Evolutionary conservation across 30 jellyfish, hydroid and myxozoan genomes (phyloP).

Genomic region (Sanderia malayensis): DNA sequence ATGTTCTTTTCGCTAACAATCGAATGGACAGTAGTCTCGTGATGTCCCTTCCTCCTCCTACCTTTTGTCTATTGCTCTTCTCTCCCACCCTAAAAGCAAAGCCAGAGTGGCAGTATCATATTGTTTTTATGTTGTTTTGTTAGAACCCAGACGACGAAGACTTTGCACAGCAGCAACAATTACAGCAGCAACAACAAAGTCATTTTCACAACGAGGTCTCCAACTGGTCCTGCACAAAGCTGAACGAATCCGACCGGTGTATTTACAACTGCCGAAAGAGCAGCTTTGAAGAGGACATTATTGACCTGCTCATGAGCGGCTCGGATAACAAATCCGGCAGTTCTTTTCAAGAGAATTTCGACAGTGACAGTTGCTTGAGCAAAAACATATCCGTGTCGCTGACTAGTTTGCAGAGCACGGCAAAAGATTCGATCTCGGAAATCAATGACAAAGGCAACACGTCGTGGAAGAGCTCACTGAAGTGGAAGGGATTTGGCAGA

Average conservation of each 20-base stretch:
- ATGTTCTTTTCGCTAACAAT: too few species aligned
- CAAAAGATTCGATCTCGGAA: conserved; percentile 40
- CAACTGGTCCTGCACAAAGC: conserved; percentile 41
- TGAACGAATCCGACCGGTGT: conserved; percentile 30
- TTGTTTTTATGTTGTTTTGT: too few species aligned
- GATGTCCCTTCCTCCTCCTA: too few species aligned
- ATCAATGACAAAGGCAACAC: conserved; percentile 18
- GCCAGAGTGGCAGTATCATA: too few species aligned
- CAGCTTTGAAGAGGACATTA: conserved; percentile 32
- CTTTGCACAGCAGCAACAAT: background rate
- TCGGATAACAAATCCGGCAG: conserved; percentile 38
- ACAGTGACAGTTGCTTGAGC: conserved; percentile 35
- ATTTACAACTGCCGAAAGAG: conserved; percentile 6
- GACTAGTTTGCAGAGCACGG: conserved; percentile 58
- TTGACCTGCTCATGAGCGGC: conserved; percentile 42
- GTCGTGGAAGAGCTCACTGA: conserved; percentile 41
- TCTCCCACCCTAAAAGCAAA: too few species aligned
- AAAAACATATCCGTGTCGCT: conserved; percentile 55
- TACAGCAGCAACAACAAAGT: conserved; percentile 10
- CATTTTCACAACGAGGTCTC: background rate
- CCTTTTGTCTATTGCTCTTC: too few species aligned
- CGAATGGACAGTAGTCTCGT: too few species aligned
- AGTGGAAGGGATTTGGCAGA: conserved; percentile 46
- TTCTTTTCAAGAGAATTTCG: conserved; percentile 36
- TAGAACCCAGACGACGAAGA: conserved; percentile 38